Percentiles rank a stretch among this genome's conserved stretches.
Conservation (phyloP, 2,113 vertebrate genomes). For the Lanius collurio region DNA sequence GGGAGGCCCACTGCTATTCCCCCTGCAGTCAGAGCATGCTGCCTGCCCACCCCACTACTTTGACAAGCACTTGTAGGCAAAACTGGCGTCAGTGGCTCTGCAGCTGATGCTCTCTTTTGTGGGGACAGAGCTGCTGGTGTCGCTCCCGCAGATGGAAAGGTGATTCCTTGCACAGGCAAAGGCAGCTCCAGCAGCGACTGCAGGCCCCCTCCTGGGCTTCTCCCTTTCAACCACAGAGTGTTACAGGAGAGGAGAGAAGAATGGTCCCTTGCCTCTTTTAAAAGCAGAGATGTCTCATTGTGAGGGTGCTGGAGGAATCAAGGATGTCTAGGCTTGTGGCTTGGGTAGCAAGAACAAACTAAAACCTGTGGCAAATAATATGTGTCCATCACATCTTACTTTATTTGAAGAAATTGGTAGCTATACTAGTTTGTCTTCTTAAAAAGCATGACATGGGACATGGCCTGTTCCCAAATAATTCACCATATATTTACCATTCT, state of each 20-base stretch:
- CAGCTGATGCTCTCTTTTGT: not conserved
- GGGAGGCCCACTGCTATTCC: not conserved
- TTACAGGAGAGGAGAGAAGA: not conserved
- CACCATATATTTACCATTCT: not conserved
- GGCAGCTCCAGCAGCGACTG: not conserved
- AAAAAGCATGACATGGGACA: not conserved
- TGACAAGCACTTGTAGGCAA: not conserved
- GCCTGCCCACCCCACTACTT: not conserved
- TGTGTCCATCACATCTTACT: accelerated
- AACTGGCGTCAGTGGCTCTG: not conserved
- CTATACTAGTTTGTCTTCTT: not conserved
- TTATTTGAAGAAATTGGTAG: not conserved
- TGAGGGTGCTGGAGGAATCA: not conserved
- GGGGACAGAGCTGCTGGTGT: not conserved
- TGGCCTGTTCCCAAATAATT: not conserved
- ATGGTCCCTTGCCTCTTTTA: not conserved
- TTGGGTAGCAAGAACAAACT: not conserved
- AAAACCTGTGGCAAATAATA: not conserved
- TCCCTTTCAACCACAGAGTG: not conserved
- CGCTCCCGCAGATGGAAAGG: accelerated
- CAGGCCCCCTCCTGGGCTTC: not conserved
- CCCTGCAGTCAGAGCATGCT: not conserved
- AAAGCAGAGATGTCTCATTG: not conserved
- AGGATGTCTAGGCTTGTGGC: not conserved
- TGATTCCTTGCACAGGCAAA: accelerated